A percentile compares a stretch with the other conserved stretches of the same genome.
Evolutionary conservation across 2,888 invertebrate genomes (phyloP).

Genomic region (Drosophila diplacantha): DNA sequence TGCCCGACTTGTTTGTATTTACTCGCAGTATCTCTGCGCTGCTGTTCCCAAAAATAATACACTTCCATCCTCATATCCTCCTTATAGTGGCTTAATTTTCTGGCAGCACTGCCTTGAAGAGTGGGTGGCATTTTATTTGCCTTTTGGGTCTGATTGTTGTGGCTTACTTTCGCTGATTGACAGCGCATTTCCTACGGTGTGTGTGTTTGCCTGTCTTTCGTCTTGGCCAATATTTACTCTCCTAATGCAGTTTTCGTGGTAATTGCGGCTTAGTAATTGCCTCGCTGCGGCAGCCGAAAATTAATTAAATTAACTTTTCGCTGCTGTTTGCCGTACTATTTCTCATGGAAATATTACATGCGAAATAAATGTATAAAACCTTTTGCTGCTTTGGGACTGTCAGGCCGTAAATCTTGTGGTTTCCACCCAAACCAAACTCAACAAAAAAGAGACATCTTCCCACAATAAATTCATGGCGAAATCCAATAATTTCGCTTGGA

Average conservation of each 20-base stretch:
- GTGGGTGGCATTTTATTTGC: conserved; percentile 39
- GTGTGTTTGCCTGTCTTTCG: conserved; percentile 27
- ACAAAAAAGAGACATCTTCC: conserved; percentile 29
- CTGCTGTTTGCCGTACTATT: not conserved
- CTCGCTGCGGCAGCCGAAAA: conserved; percentile 27
- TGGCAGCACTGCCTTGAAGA: conserved; percentile 7
- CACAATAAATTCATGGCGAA: conserved; percentile 59
- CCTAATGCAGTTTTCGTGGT: conserved; percentile 48
- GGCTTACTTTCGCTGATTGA: conserved; percentile 63
- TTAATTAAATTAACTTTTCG: conserved; percentile 57
- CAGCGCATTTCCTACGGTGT: conserved; percentile 37
- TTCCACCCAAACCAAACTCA: conserved; percentile 3
- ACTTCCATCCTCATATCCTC: conserved; percentile 16
- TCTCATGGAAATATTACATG: conserved; percentile 2
- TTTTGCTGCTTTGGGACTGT: conserved; percentile 15
- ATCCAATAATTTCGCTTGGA: conserved; percentile 36
- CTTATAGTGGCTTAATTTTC: conserved; percentile 33
- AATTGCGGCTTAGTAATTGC: conserved; percentile 36
- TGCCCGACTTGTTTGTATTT: conserved; percentile 30
- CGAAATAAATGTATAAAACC: not conserved
- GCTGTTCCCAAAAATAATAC: conserved; percentile 22
- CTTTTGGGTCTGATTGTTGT: conserved; percentile 50
- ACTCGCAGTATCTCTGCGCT: conserved; percentile 10
- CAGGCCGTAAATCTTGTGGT: conserved; percentile 57
- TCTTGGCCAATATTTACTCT: conserved; percentile 54